Evolutionary conservation across 2,113 vertebrate genomes (phyloP), one percentile per base, ranked within the genome.

Genomic region (Xiphophorus maculatus): DNA sequence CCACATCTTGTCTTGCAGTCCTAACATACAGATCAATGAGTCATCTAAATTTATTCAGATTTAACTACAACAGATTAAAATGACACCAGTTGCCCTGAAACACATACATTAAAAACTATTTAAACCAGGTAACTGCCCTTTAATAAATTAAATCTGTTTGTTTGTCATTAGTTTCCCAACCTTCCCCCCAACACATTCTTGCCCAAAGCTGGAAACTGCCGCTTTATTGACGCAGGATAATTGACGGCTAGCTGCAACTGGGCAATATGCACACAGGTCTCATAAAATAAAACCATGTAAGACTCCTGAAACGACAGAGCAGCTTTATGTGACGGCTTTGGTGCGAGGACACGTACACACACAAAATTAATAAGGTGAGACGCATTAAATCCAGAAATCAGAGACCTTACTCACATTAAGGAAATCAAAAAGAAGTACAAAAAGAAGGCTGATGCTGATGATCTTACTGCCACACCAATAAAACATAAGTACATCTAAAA

Each of bases 201-300:
- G 71, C 73, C 84, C 79, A 76, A 87, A 78, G 77, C 82, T 84
- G 91, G 90, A 66, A 76, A 73, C 78, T 67, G 63, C 71, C 68
- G 51, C 51, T 86, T 77, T 77, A 88, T 86, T 87, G 76, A 88
- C 73, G 74, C 44, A 7, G 60, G 58, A 33, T 51, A 27, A 79
- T 70, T 66, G 54, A 29, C 61, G 0, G 3, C 28, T 48, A 29
- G 37, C 30, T 40, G 40, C 61, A 62, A 63, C 12, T 33, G 3
- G 25, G 51, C 25, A 25, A 58, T 25, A 63, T 35, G 48, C 69
- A 40, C 63, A 13, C 62, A 40, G 30, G 30, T 48, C 44, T 73
- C 33, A 72, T 40, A 63, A 58, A 37, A 54, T 37, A 35, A 60
- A 58, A 19, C 33, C 10, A 73, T 63, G 12, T 22, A 17, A 63